Evolutionary conservation across 2,797 vertebrate species (phyloP).

Genomic region (Coracias cyanogaster): DNA sequence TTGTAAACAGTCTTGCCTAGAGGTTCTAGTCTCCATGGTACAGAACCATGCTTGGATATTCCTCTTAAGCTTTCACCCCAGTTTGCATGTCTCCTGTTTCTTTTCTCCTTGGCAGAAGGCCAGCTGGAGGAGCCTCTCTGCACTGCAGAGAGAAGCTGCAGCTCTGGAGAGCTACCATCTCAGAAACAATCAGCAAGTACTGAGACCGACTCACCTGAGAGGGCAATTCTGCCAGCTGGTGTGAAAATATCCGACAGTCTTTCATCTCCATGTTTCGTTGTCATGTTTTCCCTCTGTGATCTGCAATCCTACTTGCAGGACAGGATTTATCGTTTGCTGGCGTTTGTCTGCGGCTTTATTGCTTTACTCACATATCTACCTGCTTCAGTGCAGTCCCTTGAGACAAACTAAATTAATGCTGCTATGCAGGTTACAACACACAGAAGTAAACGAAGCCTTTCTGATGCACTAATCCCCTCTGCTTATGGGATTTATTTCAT

Average conservation of each 20-base stretch:
- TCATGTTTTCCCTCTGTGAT: neutral
- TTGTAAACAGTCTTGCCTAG: neutral
- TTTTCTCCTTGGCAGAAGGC: conserved; percentile 54
- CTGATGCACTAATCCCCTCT: neutral
- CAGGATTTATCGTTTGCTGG: neutral
- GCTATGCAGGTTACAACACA: neutral
- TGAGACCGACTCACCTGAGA: neutral
- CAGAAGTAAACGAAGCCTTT: neutral
- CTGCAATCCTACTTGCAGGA: neutral
- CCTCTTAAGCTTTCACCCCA: neutral
- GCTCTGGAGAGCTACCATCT: conserved; percentile 44
- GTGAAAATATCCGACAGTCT: neutral
- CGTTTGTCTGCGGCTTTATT: neutral
- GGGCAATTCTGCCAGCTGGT: neutral
- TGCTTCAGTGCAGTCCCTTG: neutral
- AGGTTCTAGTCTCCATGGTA: neutral
- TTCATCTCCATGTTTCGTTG: neutral
- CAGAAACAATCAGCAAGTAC: conserved; percentile 7
- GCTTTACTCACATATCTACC: neutral
- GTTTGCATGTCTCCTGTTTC: neutral
- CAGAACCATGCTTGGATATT: neutral
- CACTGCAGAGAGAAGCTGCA: conserved; percentile 75
- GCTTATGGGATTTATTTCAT: neutral
- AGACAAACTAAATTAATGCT: neutral
- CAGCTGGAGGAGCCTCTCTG: conserved; percentile 67